Base-by-base conservation (phyloP, 2,888 invertebrate genomes). In the Philhelius pedissequus region DNA sequence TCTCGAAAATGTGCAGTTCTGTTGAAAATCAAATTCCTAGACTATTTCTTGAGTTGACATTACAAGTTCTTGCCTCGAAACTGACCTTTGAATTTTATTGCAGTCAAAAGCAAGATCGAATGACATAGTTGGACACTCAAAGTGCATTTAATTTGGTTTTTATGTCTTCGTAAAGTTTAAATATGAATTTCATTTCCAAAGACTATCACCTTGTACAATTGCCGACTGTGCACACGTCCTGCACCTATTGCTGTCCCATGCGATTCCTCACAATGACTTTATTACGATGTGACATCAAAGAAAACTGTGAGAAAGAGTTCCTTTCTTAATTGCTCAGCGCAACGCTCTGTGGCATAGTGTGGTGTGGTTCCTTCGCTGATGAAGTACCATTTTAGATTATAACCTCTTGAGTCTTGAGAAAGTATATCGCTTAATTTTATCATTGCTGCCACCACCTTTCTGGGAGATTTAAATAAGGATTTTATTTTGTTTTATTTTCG, bases 221-320 rank as follows among this genome's bases (percentile, higher is more conserved):
- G 75, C 38, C 62, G 84, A 32, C 75, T 71, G 64, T 76, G 60
- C 76, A 76, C 70, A 80, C 75, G 76, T 79, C 70, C 70, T 75
- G 74, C 70, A 54, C 38, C 75, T 80, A 71, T 80, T 56, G 25
- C 70, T 50, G 58, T 54, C 74, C 27, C 60, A 74, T 58, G 64
- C 43, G 70, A 48, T 64, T 68, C 48, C 52, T 52, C 68, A 71
- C 80, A 84, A 84, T 76, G 75, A 75, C 84, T 84, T 76, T 84
- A 84, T 84, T 84, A 84, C 80, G 80, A 79, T 52, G 84, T 84
- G 84, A 84, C 84, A 84, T 84, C 84, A 84, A 84, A 75, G 58
- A 75, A 75, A 75, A 76, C 60, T 80, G 68, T 75, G 75, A 71
- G 80, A 84, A 80, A 80, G 84, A 84, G 84, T 80, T 80, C 79